A percentile compares a stretch with the other conserved stretches of the same genome.
Evolutionary conservation across 2,113 vertebrate genomes (phyloP).

Genomic region (Meleagris gallopavo): DNA sequence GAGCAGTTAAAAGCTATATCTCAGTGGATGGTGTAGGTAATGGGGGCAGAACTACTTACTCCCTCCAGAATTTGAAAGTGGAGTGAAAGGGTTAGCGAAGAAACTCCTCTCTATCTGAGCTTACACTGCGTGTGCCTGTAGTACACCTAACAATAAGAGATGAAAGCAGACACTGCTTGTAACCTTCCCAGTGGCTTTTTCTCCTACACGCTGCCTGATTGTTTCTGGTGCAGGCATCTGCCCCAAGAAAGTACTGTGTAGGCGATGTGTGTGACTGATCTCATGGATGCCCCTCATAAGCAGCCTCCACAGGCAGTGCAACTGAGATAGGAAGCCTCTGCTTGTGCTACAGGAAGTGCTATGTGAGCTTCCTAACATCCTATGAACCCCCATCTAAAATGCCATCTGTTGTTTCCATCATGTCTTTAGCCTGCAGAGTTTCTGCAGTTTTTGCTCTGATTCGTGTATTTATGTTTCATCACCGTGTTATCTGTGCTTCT

Average conservation of each 20-base stretch:
- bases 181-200: neutral
- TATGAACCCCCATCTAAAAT: neutral
- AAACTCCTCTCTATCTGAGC: neutral
- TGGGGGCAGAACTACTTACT: neutral
- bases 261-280: rapidly evolving
- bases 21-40: neutral
- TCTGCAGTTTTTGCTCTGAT: neutral
- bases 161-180: neutral
- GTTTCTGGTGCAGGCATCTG: neutral
- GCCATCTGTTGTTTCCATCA: neutral
- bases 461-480: neutral
- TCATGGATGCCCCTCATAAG: neutral
- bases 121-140: neutral
- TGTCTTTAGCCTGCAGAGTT: neutral
- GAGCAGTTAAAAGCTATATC: neutral
- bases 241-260: neutral
- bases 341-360: neutral
- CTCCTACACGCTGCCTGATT: rapidly evolving
- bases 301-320: neutral
- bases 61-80: neutral
- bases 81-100: neutral
- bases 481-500: neutral
- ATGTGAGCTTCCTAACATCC: neutral
- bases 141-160: neutral
- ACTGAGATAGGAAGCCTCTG: neutral